Percentiles rank a stretch among this genome's conserved stretches.
Evolutionary conservation across 2,113 vertebrate genomes (phyloP).

Genomic region (Mesoclemmys tuberculata): DNA sequence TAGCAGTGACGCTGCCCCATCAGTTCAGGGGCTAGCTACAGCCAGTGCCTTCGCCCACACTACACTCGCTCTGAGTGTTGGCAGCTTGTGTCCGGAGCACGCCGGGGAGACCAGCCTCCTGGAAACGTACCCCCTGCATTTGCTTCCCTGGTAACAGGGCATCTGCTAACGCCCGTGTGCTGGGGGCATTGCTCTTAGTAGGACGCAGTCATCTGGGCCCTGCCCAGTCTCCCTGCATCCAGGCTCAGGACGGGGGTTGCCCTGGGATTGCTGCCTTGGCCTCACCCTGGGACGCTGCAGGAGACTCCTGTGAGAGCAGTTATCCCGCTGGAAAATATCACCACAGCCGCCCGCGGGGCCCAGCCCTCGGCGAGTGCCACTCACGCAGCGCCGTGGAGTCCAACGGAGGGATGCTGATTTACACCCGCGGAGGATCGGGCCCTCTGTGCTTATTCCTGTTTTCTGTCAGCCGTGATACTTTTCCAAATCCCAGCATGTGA

Average conservation of each 20-base stretch:
- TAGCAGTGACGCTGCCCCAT: no score
- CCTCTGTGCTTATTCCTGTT: neutral
- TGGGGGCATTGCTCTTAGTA: no score
- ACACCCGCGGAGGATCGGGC: neutral
- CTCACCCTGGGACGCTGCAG: no score
- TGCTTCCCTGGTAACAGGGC: neutral
- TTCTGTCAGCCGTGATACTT: neutral
- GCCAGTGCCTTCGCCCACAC: no score
- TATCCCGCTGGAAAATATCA: neutral
- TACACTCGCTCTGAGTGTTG: no score
- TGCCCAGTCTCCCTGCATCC: neutral
- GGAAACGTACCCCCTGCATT: neutral
- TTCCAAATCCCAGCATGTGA: neutral
- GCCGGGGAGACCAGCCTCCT: no score
- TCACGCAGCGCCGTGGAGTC: neutral
- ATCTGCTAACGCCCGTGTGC: neutral
- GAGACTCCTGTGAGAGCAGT: neutral
- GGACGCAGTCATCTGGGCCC: neutral
- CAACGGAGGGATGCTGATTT: neutral
- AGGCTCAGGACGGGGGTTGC: neutral
- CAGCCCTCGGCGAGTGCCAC: neutral
- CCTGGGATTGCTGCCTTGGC: neutral
- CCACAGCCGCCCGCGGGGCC: neutral
- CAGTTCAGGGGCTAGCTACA: neutral
- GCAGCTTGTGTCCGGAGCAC: no score